Percentiles rank a stretch among this genome's conserved stretches.
Evolutionary conservation across 2,888 invertebrate genomes (phyloP).

Genomic region (Clusia tigrina): DNA sequence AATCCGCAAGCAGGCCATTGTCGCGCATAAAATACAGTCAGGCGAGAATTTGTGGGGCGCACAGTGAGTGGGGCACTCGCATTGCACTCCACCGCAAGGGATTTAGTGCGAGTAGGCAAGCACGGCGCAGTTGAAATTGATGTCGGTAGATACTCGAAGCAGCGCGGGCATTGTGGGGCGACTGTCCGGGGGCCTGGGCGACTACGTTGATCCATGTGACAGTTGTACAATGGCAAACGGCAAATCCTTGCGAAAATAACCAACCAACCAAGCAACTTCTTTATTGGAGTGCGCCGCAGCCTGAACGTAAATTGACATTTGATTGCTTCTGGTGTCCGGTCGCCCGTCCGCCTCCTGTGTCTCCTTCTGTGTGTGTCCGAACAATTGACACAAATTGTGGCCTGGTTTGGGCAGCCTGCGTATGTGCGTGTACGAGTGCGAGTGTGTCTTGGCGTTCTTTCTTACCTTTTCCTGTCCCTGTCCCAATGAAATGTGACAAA

Average conservation of each 20-base stretch:
- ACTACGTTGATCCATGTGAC: too few species aligned
- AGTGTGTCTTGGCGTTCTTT: not conserved
- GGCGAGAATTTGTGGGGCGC: not conserved
- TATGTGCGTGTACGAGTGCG: too few species aligned
- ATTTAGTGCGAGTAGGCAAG: too few species aligned
- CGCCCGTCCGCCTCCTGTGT: too few species aligned
- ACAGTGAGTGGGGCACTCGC: not conserved
- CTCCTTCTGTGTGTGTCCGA: too few species aligned
- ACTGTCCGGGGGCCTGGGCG: too few species aligned
- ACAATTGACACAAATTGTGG: not conserved
- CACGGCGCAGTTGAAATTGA: not conserved
- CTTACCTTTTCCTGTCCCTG: constrained; percentile 90
- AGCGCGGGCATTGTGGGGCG: too few species aligned
- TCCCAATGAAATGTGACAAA: constrained; percentile 88
- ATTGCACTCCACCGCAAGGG: too few species aligned
- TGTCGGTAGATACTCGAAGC: too few species aligned
- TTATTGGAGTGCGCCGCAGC: not conserved
- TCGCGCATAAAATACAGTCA: constrained; percentile 7
- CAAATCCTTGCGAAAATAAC: too few species aligned
- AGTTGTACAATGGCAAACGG: too few species aligned
- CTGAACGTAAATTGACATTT: constrained; percentile 6
- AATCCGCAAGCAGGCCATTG: constrained; percentile 8
- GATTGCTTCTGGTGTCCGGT: not conserved
- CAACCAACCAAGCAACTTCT: not conserved
- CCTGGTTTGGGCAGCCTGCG: not conserved